Evolutionary conservation across 2,888 invertebrate genomes (phyloP).

Genomic region (Leptinotarsa juncta): DNA sequence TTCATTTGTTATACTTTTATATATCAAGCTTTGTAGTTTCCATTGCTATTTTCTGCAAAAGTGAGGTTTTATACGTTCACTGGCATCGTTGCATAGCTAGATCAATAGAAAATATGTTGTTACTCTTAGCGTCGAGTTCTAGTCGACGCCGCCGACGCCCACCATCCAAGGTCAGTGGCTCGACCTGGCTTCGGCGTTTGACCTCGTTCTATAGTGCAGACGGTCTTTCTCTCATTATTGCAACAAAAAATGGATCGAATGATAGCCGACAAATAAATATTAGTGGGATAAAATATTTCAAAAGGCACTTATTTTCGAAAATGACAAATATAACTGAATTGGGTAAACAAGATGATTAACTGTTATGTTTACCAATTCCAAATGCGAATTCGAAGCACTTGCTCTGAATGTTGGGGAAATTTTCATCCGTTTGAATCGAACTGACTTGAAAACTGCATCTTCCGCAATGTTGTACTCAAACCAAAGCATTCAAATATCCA

Average conservation of each 20-base stretch:
- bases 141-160: conserved; percentile 46
- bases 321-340: too few relatives aligned
- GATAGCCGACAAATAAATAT: not conserved
- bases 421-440: too few relatives aligned
- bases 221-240: conserved; percentile 41
- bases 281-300: not conserved
- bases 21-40: too few relatives aligned
- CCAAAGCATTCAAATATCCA: too few relatives aligned
- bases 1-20: too few relatives aligned
- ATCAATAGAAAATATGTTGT: conserved; percentile 31
- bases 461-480: too few relatives aligned
- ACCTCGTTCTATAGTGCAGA: conserved; percentile 60
- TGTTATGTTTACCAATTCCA: too few relatives aligned
- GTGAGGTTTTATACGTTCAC: not conserved
- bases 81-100: not conserved
- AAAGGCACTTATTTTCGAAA: too few relatives aligned
- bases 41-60: not conserved
- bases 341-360: too few relatives aligned
- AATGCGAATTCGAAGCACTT: too few relatives aligned
- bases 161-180: conserved; percentile 60
- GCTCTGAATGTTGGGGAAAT: too few relatives aligned
- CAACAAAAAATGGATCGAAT: conserved; percentile 22
- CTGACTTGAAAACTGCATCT: too few relatives aligned
- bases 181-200: conserved; percentile 62
- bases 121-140: conserved; percentile 33